Base-by-base conservation (phyloP, 1,140 invertebrate species). In the Rhizoglyphus robini region DNA sequence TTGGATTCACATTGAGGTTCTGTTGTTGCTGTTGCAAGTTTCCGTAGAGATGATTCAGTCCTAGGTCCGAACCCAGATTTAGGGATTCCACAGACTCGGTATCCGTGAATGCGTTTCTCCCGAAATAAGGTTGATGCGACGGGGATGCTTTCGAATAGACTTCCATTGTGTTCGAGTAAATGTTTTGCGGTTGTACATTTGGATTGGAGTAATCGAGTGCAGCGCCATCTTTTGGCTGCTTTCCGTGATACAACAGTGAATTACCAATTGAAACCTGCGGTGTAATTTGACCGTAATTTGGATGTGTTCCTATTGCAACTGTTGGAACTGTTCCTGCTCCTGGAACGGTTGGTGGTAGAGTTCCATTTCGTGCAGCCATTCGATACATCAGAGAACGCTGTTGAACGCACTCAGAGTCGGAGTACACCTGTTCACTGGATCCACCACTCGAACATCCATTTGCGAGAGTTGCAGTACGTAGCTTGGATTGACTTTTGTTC, bases 171-270 rank as follows among this genome's bases (percentile, higher is more conserved):
- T 32, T 54, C 51, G 51, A 54, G 20, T 54, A 54, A 23, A 60
- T 60, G 15, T 32, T 60, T 60, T 29, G 27, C 15, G n/a, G 18
- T 13, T 8, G 13, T n/a, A 15, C 15, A 32, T 46, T 34, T 13
- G 8, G 8, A 18, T 18, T 41, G 18, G 36, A 41, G 36, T 8
- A 8, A 41, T 41, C 36, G 8, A 41, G 8, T 18, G 18, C 8
- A 18, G 36, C 29, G 58, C 58, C 58, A 60, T 60, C 58, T 60
- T 60, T 60, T 34, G 58, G 15, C 20, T 20, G 36, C n/a, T n/a
- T 58, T 18, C 18, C 25, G n/a, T n/a, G n/a, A 27, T 18, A 58
- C 54, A 58, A 58, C n/a, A 30, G 54, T 58, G 15, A 58, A 27
- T 11, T 29, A 29, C 27, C 15, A 18, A 29, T 60, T 60, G 3